phyloP scores from a whole-genome alignment of 2,113 vertebrate species.

The Proterorhinus semilunaris region DNA sequence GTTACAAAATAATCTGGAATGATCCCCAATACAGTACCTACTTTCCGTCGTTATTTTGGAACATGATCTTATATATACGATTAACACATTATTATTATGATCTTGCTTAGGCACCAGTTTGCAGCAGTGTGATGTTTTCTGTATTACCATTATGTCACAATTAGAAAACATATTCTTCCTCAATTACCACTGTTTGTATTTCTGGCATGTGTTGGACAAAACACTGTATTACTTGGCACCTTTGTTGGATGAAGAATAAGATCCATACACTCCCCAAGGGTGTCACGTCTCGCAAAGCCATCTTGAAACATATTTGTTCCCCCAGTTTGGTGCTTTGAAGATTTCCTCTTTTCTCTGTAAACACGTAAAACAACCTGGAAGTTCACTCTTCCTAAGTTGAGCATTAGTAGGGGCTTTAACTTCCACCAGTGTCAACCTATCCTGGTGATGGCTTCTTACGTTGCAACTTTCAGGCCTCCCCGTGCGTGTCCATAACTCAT shows the following conservation, averaged over 20 bases:
- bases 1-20: too few relatives aligned
- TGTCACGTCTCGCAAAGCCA: background rate
- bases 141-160: background rate
- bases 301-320: background rate
- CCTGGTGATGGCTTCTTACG: slow-evolving; percentile 45
- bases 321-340: slow-evolving; percentile 9
- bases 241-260: background rate
- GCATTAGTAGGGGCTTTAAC: slow-evolving; percentile 31
- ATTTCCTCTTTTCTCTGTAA: slow-evolving; percentile 16
- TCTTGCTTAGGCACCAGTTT: background rate
- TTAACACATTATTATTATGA: too few relatives aligned
- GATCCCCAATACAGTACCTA: too few relatives aligned
- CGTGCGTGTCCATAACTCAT: slow-evolving; percentile 81
- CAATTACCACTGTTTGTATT: background rate
- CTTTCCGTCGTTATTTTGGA: too few relatives aligned
- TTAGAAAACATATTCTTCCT: background rate
- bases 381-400: slow-evolving; percentile 27
- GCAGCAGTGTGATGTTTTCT: background rate
- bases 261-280: background rate
- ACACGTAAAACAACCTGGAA: slow-evolving; percentile 7
- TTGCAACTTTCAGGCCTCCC: slow-evolving; percentile 53
- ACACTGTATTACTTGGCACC: background rate
- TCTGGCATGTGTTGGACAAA: background rate
- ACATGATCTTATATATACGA: too few relatives aligned
- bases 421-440: slow-evolving; percentile 30